Evolutionary conservation across 2,113 vertebrate genomes (phyloP), one percentile per base, ranked within the genome.

Genomic region (Poeciliopsis occidentalis): DNA sequence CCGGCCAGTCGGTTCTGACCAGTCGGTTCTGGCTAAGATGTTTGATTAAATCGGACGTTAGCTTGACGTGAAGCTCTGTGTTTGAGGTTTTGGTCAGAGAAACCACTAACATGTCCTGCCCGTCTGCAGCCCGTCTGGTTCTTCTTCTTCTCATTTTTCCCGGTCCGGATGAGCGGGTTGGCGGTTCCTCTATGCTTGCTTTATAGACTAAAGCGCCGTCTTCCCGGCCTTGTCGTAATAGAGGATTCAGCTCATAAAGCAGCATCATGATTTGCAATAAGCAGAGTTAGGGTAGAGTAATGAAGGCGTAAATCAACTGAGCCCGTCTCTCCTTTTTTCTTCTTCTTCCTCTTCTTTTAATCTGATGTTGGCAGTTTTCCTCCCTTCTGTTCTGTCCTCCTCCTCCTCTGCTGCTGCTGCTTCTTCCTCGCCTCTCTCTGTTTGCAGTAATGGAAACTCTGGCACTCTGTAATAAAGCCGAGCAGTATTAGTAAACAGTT

Each of bases 281-380:
- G 83, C 80, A 80, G 85, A 91, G 89, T 90, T 88, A 88, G 83
- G 72, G 79, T 78, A 89, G 85, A 89, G 91, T 88, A 90, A 89
- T 91, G 88, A 90, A 92, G 88, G 91, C 82, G 87, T 92, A 88
- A 92, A 92, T 92, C 91, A 92, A 84, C 78, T 44, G 44, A 86
- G 83, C 81, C 72, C 24, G 77, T 67, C 69, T 75, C 51, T 24
- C 51, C 73, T 87, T 80, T 70, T 65, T 67, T 79, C 34, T 37
- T 37, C 34, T 71, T 22, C 37, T 73, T 64, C 68, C 66, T 60
- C 78, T 81, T 85, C 82, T 86, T 88, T 87, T 87, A 86, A 87
- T 89, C 84, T 83, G 82, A 81, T 67, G 71, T 72, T 79, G 80
- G 82, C 82, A 76, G 61, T 69, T 69, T 54, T 73, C 57, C 75